A percentile compares a stretch with the other conserved stretches of the same genome.
These are phyloP conservation scores for Bombus sibiricus DNA, from an alignment of 1,140 invertebrate genomes.

Conservation along the genomic window DNA sequence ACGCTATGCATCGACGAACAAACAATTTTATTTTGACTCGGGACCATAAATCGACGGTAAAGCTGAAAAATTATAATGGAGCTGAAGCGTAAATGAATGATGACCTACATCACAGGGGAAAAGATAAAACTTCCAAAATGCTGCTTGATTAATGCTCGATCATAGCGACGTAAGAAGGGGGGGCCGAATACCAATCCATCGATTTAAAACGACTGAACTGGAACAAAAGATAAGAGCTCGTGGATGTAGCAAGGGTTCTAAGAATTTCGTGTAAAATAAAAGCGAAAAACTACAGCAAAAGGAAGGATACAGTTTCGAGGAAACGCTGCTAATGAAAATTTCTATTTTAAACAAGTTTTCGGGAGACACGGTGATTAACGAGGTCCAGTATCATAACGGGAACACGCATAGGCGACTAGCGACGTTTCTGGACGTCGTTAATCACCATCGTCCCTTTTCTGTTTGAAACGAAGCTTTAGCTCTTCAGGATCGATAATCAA, in stretches of 20 bases:
- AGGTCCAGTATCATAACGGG: background rate
- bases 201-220: constrained; percentile 58
- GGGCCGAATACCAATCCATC: background rate
- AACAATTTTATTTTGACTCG: constrained; percentile 1
- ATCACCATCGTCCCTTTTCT: constrained; percentile 27
- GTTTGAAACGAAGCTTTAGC: background rate
- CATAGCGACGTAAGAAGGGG: constrained; percentile 13
- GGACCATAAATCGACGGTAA: constrained; percentile 32
- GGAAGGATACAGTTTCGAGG: background rate
- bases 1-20: background rate
- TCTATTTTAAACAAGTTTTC: constrained; percentile 3
- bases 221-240: constrained; percentile 60
- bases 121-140: constrained; percentile 31
- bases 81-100: constrained; percentile 34
- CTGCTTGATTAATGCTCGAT: constrained; percentile 36
- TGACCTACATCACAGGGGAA: constrained; percentile 8
- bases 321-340: constrained; percentile 3
- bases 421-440: constrained; percentile 14
- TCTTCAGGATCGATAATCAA: background rate
- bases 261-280: background rate
- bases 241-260: background rate
- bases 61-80: constrained; percentile 45
- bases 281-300: background rate
- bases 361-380: constrained; percentile 27
- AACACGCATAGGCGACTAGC: background rate